A percentile compares a stretch with the other conserved stretches of the same genome.
Evolutionary conservation across 2,888 invertebrate species (phyloP).

Genomic region (Limnephilus lunatus): DNA sequence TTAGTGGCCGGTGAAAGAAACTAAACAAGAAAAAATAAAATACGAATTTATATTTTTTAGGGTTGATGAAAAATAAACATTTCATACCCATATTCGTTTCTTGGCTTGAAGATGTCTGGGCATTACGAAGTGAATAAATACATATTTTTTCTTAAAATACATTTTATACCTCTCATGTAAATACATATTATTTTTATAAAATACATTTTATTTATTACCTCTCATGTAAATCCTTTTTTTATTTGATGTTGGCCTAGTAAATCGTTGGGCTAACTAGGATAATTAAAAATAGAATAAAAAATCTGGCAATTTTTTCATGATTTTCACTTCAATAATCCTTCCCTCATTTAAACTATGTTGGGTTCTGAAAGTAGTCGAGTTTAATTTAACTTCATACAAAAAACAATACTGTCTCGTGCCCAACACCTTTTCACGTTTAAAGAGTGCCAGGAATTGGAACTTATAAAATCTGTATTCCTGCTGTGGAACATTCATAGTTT

Average conservation of each 20-base stretch:
- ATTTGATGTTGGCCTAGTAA: neutral
- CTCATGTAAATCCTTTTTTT: no score
- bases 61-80: no score
- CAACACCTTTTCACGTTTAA: neutral
- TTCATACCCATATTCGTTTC: neutral
- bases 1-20: no score
- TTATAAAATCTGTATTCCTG: constrained; percentile 20
- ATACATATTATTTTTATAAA: no score
- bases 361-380: neutral
- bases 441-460: neutral
- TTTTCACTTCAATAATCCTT: neutral
- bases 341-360: neutral
- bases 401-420: neutral
- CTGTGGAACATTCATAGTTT: constrained; percentile 17
- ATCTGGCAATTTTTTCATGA: no score
- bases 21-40: no score
- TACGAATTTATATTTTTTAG: no score
- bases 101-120: neutral
- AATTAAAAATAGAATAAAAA: no score
- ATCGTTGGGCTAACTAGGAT: no score
- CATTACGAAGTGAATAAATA: neutral
- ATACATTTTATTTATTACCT: no score
- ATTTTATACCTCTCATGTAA: no score
- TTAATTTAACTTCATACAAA: neutral
- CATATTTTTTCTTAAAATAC: no score